Conservation (phyloP, 2,888 invertebrate genomes). For the Corbicula japonica region DNA sequence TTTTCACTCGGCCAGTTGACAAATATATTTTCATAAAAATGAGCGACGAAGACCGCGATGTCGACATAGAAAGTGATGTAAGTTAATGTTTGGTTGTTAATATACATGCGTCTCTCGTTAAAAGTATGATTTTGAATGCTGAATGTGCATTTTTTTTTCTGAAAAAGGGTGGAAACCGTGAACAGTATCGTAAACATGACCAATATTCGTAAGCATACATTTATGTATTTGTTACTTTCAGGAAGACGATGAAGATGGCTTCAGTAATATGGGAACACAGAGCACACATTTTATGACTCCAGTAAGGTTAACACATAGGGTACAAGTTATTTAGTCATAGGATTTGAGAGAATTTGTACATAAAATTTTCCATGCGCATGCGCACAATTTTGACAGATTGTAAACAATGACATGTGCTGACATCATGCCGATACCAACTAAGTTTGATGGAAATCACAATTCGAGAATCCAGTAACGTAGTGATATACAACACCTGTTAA, state of each 20-base stretch:
- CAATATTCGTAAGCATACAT: too few relatives aligned
- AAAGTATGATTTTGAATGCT: constrained; percentile 2
- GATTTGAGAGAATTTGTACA: not conserved
- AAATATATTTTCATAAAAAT: constrained; percentile 87
- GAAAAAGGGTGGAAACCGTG: too few relatives aligned
- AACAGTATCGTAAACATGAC: too few relatives aligned
- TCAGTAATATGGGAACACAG: constrained; percentile 57
- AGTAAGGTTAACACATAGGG: constrained; percentile 53
- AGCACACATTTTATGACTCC: constrained; percentile 79
- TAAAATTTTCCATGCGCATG: constrained; percentile 27
- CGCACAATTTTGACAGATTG: constrained; percentile 30
- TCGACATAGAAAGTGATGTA: constrained; percentile 98
- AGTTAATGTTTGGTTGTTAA: too few relatives aligned
- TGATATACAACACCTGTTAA: too few relatives aligned
- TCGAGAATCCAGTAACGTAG: too few relatives aligned
- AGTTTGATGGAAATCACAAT: too few relatives aligned
- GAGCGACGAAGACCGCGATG: constrained; percentile 98
- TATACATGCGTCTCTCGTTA: too few relatives aligned
- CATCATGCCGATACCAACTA: too few relatives aligned
- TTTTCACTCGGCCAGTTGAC: constrained; percentile 30
- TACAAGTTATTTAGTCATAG: not conserved
- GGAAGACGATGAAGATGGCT: constrained; percentile 79
- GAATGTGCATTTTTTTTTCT: too few relatives aligned
- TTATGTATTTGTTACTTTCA: too few relatives aligned
- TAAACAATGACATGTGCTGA: constrained; percentile 60